Conservation (phyloP, 2,888 invertebrate species). For the Sclerodermus sp. region DNA sequence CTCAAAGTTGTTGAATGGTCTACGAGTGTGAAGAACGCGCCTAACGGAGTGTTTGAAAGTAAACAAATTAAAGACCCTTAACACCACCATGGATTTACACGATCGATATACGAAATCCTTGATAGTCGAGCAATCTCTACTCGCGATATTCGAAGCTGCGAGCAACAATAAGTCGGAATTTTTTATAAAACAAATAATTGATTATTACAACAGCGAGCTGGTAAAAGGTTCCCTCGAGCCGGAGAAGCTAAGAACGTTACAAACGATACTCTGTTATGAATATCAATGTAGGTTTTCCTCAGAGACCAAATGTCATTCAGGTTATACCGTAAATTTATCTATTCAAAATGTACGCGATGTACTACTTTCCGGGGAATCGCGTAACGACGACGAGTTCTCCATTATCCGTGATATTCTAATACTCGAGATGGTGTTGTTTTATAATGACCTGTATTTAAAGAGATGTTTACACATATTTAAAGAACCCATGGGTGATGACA, state of each 20-base stretch:
- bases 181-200: constrained; percentile 12
- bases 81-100: constrained; percentile 39
- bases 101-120: constrained; percentile 28
- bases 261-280: constrained; percentile 33
- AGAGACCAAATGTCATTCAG: no score
- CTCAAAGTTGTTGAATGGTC: no score
- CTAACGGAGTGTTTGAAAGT: no score
- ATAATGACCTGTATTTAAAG: constrained; percentile 16
- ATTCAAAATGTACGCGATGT: no score
- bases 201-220: neutral
- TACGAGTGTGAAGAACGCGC: no score
- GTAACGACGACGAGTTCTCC: constrained; percentile 14
- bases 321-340: no score
- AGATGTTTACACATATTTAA: constrained; percentile 26
- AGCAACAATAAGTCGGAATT: no score
- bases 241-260: constrained; percentile 27
- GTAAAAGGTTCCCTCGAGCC: constrained; percentile 3
- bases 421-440: constrained; percentile 31
- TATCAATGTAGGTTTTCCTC: constrained; percentile 35
- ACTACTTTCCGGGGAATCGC: no score
- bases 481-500: neutral
- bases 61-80: no score
- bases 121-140: constrained; percentile 24
- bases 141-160: constrained; percentile 20
- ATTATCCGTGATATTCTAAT: constrained; percentile 36